These are phyloP conservation scores for Pelecanus crispus DNA, from an alignment of 2,113 vertebrate species.

Conservation along the genomic window DNA sequence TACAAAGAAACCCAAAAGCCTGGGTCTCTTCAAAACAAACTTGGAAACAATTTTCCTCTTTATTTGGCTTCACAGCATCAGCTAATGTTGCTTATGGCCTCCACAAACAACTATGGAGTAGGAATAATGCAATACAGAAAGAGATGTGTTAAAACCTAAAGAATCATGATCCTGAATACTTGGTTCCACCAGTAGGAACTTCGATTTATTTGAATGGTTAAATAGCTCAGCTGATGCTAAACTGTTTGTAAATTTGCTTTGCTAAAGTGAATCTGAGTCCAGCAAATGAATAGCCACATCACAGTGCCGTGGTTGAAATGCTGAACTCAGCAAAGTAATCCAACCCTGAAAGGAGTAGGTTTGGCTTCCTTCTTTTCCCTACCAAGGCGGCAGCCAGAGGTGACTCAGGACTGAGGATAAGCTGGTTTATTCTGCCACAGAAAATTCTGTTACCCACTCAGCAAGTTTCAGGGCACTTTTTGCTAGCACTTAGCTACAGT, in stretches of 20 bases:
- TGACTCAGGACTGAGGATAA: background rate
- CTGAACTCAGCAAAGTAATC: background rate
- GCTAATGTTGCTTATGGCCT: background rate
- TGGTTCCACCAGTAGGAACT: background rate
- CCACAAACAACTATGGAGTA: background rate
- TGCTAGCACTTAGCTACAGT: background rate
- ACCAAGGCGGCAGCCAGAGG: background rate
- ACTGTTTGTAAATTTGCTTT: background rate
- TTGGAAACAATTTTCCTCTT: background rate
- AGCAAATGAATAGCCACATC: background rate
- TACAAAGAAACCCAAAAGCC: background rate
- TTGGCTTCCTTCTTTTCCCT: background rate
- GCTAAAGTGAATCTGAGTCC: background rate
- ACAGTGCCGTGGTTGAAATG: background rate
- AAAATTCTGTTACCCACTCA: background rate
- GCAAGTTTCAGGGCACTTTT: background rate
- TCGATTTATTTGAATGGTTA: background rate
- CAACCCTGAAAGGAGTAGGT: background rate
- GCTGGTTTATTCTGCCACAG: background rate
- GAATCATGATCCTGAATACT: background rate
- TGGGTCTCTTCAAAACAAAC: background rate
- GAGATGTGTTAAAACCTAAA: background rate
- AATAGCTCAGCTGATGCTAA: background rate
- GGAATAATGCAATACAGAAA: background rate
- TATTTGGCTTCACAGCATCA: background rate